Evolutionary conservation across 2,888 invertebrate species (phyloP).

Genomic region (Tetheella fluctuosa): DNA sequence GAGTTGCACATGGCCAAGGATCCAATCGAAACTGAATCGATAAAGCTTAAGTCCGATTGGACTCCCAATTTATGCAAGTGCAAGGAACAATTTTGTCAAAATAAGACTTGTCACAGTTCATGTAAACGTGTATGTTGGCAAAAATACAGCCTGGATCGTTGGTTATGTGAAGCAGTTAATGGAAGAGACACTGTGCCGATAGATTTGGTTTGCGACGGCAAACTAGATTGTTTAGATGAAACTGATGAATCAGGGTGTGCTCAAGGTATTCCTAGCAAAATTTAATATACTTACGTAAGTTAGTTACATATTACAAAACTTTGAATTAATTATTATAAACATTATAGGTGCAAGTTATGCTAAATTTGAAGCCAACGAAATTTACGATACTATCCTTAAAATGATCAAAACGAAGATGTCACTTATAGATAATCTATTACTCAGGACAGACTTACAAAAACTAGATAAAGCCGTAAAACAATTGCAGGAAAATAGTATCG

Average conservation of each 20-base stretch:
- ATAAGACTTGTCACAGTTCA: constrained; percentile 41
- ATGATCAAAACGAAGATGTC: constrained; percentile 45
- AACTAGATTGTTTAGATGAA: constrained; percentile 70
- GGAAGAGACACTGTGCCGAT: constrained; percentile 47
- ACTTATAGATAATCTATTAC: constrained; percentile 33
- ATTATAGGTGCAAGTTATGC: constrained; percentile 42
- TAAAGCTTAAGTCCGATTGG: constrained; percentile 23
- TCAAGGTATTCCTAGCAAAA: constrained; percentile 38
- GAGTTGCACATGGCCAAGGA: constrained; percentile 4
- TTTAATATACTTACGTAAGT: no score
- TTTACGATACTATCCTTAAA: constrained; percentile 50
- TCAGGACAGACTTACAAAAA: neutral
- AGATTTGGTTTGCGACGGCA: constrained; percentile 67
- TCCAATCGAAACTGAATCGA: constrained; percentile 23
- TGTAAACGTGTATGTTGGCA: constrained; percentile 63
- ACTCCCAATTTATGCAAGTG: constrained; percentile 54
- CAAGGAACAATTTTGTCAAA: constrained; percentile 42
- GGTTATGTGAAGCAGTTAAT: constrained; percentile 56
- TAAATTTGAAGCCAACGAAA: constrained; percentile 55
- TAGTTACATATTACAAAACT: no score
- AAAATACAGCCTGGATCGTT: constrained; percentile 51
- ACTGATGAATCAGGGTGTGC: constrained; percentile 63
- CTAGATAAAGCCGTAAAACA: constrained; percentile 42
- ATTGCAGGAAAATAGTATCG: constrained; percentile 46
- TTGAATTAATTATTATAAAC: no score